Conservation (phyloP, 2,113 vertebrate species). For the Mirza zaza region DNA sequence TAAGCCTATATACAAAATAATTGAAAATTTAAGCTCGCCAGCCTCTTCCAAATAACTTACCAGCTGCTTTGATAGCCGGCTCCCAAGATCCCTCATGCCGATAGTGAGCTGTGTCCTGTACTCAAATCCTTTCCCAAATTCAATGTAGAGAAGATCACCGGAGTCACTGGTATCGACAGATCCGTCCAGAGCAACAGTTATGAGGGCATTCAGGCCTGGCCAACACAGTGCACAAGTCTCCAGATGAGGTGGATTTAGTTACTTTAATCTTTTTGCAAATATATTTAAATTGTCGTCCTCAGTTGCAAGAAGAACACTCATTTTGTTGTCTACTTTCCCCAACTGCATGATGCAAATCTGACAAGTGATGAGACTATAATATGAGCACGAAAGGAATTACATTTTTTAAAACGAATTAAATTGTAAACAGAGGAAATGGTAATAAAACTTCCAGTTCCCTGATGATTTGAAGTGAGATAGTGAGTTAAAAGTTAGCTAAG, state of each 20-base stretch:
- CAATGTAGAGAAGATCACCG: slow-evolving; percentile 75
- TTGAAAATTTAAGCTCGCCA: background rate
- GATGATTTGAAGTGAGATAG: background rate
- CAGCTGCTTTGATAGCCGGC: slow-evolving; percentile 72
- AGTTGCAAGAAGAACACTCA: background rate
- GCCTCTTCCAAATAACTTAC: slow-evolving; percentile 74
- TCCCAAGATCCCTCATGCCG: slow-evolving; percentile 76
- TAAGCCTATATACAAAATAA: background rate
- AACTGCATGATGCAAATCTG: background rate
- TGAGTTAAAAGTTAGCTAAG: background rate
- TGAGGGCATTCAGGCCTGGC: slow-evolving; percentile 80
- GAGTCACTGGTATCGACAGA: background rate
- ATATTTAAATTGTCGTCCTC: background rate
- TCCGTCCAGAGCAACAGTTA: slow-evolving; percentile 79
- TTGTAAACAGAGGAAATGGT: background rate
- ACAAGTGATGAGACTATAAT: background rate
- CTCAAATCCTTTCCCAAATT: slow-evolving; percentile 83
- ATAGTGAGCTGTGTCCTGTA: slow-evolving; percentile 77
- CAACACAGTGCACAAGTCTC: slow-evolving; percentile 3
- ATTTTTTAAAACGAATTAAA: background rate
- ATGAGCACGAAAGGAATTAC: background rate
- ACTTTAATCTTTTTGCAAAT: background rate
- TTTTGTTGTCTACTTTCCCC: background rate
- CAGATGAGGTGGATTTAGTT: background rate
- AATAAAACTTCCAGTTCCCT: background rate